These are phyloP conservation scores for Capromys pilorides DNA, from an alignment of 2,797 vertebrate species.

Conservation along the genomic window DNA sequence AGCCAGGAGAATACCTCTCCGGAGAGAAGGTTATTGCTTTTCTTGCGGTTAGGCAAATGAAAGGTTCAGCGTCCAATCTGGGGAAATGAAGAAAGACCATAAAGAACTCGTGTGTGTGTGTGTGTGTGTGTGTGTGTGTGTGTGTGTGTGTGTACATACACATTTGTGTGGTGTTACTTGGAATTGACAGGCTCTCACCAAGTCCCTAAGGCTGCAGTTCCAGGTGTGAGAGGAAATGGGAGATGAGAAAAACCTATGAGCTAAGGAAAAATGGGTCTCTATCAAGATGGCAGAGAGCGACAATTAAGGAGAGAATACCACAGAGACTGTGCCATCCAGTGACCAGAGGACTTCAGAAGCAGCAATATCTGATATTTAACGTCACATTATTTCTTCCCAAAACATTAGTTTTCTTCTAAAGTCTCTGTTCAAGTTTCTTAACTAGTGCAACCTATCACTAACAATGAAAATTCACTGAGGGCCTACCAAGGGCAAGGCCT, in stretches of 20 bases:
- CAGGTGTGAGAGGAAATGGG: neutral
- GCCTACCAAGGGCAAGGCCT: neutral
- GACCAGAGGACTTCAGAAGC: neutral
- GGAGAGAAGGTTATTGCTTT: neutral
- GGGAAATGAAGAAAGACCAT: neutral
- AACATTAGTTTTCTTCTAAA: neutral
- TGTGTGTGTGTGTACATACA: neutral
- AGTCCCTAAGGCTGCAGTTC: neutral
- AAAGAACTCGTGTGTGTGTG: neutral
- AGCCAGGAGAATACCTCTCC: neutral
- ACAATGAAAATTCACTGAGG: neutral
- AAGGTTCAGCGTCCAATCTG: neutral
- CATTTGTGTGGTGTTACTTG: neutral
- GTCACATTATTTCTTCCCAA: neutral
- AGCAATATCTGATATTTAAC: neutral
- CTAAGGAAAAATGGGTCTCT: neutral
- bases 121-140: neutral
- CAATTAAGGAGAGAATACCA: neutral
- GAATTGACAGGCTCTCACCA: neutral
- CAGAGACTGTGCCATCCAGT: accelerated
- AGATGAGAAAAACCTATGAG: neutral
- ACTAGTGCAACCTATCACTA: neutral
- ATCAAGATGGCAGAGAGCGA: neutral
- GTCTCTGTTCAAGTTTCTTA: neutral
- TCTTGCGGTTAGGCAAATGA: neutral